Percentiles rank a stretch among this genome's conserved stretches.
These are phyloP conservation scores for Mirounga angustirostris DNA, from an alignment of 2,113 vertebrate species.

Conservation along the genomic window DNA sequence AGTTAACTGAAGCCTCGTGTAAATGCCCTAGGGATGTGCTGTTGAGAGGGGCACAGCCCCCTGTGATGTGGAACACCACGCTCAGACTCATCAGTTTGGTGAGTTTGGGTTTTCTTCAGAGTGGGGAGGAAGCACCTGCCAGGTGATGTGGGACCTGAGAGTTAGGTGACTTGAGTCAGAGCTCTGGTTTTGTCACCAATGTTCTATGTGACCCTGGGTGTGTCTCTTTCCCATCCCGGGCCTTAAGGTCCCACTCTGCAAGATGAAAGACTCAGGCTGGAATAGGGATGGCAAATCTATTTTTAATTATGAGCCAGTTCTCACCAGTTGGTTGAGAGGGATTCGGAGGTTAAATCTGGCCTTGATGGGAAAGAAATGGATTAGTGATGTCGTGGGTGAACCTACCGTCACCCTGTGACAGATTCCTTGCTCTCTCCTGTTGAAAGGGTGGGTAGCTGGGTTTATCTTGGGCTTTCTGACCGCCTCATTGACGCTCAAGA, in stretches of 20 bases:
- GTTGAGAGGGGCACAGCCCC: conserved; percentile 53
- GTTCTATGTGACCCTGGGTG: background rate
- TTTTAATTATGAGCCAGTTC: conserved; percentile 7
- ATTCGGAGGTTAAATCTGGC: conserved; percentile 11
- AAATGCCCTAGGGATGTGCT: conserved; percentile 58
- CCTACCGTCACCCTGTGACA: background rate
- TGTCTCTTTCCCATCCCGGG: background rate
- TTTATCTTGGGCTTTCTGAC: background rate
- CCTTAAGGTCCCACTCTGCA: background rate
- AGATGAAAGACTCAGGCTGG: background rate
- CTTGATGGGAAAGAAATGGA: background rate
- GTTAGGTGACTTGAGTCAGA: background rate
- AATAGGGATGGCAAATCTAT: background rate
- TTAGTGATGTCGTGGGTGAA: background rate
- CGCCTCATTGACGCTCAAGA: background rate
- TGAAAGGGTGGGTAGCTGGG: background rate
- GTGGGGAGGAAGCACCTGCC: background rate
- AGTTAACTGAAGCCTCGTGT: background rate
- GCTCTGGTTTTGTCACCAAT: background rate
- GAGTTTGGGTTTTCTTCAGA: conserved; percentile 62
- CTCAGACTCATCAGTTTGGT: conserved; percentile 51
- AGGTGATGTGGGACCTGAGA: background rate
- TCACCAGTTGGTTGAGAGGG: background rate
- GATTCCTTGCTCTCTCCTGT: background rate
- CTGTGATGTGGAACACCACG: conserved; percentile 60